Conservation (phyloP, 2,797 vertebrate species). For the Garrulus glandarius region DNA sequence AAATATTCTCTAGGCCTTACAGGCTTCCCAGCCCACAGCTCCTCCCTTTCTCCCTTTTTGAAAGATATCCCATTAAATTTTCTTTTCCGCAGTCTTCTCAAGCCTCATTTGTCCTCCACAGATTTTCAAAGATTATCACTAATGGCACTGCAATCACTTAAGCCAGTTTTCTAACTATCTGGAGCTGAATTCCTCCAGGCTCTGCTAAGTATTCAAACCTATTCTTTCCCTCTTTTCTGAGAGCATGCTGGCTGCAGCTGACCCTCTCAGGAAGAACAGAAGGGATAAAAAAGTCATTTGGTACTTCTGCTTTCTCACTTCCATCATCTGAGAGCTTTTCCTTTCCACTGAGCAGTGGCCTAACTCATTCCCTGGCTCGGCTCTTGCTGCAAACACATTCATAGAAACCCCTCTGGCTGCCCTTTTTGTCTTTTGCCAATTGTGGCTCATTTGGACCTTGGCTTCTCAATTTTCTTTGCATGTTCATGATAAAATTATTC, state of each 20-base stretch:
- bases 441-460: conserved; percentile 37
- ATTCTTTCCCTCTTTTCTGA: not conserved
- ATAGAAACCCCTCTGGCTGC: conserved; percentile 1
- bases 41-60: not conserved
- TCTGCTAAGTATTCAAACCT: not conserved
- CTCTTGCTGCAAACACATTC: conserved; percentile 15
- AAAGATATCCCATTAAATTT: not conserved
- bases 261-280: conserved; percentile 19
- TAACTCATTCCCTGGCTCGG: conserved; percentile 8
- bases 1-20: not conserved
- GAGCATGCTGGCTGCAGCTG: not conserved
- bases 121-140: conserved; percentile 41
- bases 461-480: conserved; percentile 27
- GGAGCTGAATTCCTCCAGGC: conserved; percentile 7
- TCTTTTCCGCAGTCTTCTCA: not conserved
- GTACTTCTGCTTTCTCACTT: conserved; percentile 45
- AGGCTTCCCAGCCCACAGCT: not conserved
- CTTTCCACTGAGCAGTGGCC: not conserved
- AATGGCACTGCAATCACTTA: conserved; percentile 33
- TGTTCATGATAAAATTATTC: conserved; percentile 9
- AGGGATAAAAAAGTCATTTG: conserved; percentile 3
- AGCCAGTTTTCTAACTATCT: not conserved
- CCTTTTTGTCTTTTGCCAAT: conserved; percentile 25
- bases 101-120: conserved; percentile 36
- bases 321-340: conserved; percentile 29